A percentile compares a stretch with the other conserved stretches of the same genome.
phyloP scores from a whole-genome alignment of 37 sponge, comb jelly and placozoan species.

The Ephydatia muelleri region DNA sequence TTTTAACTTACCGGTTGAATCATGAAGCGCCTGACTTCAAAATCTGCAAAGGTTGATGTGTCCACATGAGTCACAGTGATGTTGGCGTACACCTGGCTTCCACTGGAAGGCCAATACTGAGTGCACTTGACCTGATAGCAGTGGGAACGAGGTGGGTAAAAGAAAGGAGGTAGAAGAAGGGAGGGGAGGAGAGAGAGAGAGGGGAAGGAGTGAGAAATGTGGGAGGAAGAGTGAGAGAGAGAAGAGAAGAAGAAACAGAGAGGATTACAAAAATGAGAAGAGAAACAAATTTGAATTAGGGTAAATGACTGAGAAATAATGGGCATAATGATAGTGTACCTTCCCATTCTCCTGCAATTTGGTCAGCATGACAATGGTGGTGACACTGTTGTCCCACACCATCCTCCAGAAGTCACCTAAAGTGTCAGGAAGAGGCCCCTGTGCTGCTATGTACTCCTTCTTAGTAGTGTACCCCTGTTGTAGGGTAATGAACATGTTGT shows the following conservation, averaged over 20 bases:
- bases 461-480: constrained; percentile 69
- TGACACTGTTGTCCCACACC: constrained; percentile 73
- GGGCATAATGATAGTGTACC: constrained; percentile 3
- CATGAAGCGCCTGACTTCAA: constrained; percentile 42
- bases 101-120: constrained; percentile 76
- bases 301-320: too few species aligned
- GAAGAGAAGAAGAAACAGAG: background rate
- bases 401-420: constrained; percentile 90
- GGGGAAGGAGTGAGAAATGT: too few species aligned
- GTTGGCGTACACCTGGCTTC: constrained; percentile 30
- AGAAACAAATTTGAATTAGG: too few species aligned
- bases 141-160: background rate
- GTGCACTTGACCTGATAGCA: constrained; percentile 61
- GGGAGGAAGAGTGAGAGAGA: background rate
- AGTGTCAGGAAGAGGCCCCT: constrained; percentile 84
- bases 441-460: constrained; percentile 89
- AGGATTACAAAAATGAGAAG: background rate
- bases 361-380: constrained; percentile 83
- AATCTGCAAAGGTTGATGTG: constrained; percentile 45
- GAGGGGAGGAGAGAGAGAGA: background rate
- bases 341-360: constrained; percentile 64
- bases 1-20: constrained; percentile 23
- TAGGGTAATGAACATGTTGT: background rate
- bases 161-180: background rate
- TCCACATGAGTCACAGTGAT: constrained; percentile 46